Base-by-base conservation (phyloP, 2,888 invertebrate genomes). In the Drosophila engyochracea region DNA sequence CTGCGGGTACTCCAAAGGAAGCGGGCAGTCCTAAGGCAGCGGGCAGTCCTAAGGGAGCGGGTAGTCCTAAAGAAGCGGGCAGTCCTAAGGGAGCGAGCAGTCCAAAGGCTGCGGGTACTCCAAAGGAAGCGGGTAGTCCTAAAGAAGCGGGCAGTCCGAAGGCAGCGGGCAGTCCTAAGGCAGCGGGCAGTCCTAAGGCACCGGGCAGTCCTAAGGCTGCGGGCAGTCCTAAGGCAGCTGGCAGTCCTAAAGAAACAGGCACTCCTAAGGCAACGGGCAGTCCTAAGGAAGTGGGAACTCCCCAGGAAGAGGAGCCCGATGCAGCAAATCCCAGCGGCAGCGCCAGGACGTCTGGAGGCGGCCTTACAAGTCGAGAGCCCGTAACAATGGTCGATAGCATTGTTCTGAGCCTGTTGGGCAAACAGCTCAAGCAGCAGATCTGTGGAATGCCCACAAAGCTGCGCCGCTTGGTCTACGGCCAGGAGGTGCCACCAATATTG, bases 391-490 rank as follows among this genome's bases (percentile, higher is more conserved):
- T 30, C 4, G 22, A 44, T 44, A 5, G 31, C 0, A 37, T 60
- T 52, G 30, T 70, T 55, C 4, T 58, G 10, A 37, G 47, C 1
- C 49, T 61, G 4, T 12, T 60, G 0, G 19, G 55, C 6, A 44
- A 69, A 1, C 60, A 63, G 0, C 22, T 67, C 0, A 76, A 80
- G 49, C 80, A 85, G 28, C 44, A 65, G 1, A 79, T 91, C 10
- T 74, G 60, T 49, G 89, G 90, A 61, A 89, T 90, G 7, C 91
- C 92, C 1, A 86, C 81, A 0, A 83, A 79, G 14, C 41, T 91
- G 47, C 76, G 85, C 1, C 35, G 59, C 0, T 33, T 69, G 22
- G 51, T 62, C 12, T 52, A 16, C 7, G 55, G 53, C n/a, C 58
- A 57, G 28, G 28, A 37, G 52, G 0, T 19, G 41, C 47, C 4